phyloP scores from a whole-genome alignment of 2,888 invertebrate species.

The Tanytarsus gracilentus region DNA sequence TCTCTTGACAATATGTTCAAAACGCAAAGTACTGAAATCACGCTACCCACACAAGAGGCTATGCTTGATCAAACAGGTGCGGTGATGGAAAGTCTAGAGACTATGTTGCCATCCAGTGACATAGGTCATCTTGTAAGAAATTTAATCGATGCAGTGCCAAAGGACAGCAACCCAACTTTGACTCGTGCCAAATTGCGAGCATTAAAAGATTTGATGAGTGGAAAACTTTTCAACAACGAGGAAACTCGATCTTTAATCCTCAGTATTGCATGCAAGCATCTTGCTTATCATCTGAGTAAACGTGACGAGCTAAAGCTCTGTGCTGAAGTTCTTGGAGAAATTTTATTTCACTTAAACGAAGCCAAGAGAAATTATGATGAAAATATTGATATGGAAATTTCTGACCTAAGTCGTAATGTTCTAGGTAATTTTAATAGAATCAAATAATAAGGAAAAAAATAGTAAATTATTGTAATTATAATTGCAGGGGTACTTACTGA shows the following conservation, averaged over 20 bases:
- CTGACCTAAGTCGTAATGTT: constrained; percentile 39
- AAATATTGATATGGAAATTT: constrained; percentile 43
- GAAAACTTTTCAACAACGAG: constrained; percentile 56
- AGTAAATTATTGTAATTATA: constrained; percentile 71
- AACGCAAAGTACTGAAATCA: constrained; percentile 60
- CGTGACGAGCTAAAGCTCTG: constrained; percentile 75
- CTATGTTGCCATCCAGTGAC: constrained; percentile 65
- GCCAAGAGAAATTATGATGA: constrained; percentile 45
- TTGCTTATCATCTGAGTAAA: constrained; percentile 70
- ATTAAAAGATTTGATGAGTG: constrained; percentile 69
- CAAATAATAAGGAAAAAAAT: constrained; percentile 62
- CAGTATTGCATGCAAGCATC: constrained; percentile 73
- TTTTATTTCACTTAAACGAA: constrained; percentile 55
- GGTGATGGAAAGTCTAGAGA: constrained; percentile 71
- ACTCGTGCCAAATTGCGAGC: constrained; percentile 74
- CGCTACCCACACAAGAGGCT: constrained; percentile 72
- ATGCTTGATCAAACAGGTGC: constrained; percentile 68
- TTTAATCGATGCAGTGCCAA: constrained; percentile 64
- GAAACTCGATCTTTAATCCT: constrained; percentile 79
- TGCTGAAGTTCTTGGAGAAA: constrained; percentile 78
- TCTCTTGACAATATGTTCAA: constrained; percentile 69
- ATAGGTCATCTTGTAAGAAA: constrained; percentile 66
- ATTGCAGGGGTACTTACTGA: constrained; percentile 78
- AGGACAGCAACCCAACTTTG: constrained; percentile 51
- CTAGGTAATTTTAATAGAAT: too few species aligned